Conservation (phyloP, 37 sponge, comb jelly and placozoan genomes). For the Crambe crambe region DNA sequence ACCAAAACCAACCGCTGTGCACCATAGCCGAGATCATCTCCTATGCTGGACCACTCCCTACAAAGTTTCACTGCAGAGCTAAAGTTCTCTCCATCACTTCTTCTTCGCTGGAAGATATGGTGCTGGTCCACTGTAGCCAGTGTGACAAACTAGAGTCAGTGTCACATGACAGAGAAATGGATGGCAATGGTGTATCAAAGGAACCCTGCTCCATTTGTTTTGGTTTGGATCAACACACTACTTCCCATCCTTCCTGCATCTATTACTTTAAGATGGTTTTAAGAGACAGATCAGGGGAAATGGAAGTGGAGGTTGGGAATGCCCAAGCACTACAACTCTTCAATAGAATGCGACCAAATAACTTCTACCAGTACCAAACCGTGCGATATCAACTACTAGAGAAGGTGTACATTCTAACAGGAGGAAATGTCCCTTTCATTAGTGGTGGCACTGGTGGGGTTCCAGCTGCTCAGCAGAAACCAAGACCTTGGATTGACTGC, state of each 20-base stretch:
- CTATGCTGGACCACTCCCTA: background rate
- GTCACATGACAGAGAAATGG: background rate
- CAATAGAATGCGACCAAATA: constrained; percentile 7
- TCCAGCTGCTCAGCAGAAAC: no score
- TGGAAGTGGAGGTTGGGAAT: constrained; percentile 1
- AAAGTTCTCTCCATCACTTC: constrained; percentile 12
- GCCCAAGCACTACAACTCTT: constrained; percentile 16
- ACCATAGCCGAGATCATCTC: constrained; percentile 4
- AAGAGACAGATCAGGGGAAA: constrained; percentile 10
- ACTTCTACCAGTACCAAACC: constrained; percentile 7
- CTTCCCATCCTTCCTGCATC: background rate
- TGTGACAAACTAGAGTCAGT: constrained; percentile 11
- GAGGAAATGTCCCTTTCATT: constrained; percentile 43
- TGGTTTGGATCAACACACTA: background rate
- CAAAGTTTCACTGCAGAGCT: constrained; percentile 22
- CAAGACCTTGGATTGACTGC: constrained; percentile 1
- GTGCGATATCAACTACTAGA: background rate
- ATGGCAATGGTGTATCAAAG: background rate
- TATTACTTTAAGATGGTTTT: constrained; percentile 37
- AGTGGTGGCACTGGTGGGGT: background rate
- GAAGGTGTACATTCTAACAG: constrained; percentile 13
- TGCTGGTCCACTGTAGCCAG: constrained; percentile 5
- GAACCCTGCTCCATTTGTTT: background rate
- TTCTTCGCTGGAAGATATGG: constrained; percentile 20
- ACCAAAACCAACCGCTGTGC: background rate